A percentile compares a stretch with the other conserved stretches of the same genome.
Conservation (phyloP, 2,888 invertebrate genomes). For the Yponomeuta malinellus region DNA sequence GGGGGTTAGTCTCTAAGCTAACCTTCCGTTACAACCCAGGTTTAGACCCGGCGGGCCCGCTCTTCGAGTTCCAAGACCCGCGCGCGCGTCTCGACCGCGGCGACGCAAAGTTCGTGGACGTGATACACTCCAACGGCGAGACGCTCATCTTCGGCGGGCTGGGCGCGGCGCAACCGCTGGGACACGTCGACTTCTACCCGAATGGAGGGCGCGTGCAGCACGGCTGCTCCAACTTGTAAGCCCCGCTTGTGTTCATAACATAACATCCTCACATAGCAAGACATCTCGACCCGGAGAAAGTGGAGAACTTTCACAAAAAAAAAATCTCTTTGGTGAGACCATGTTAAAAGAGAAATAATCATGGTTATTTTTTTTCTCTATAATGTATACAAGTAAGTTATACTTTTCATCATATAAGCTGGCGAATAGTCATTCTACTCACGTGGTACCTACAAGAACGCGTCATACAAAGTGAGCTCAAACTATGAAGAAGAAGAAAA, state of each 20-base stretch:
- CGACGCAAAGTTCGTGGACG: constrained; percentile 93
- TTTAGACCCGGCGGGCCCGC: constrained; percentile 92
- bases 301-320: too few relatives aligned
- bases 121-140: constrained; percentile 95
- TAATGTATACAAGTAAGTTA: too few relatives aligned
- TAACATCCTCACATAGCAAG: too few relatives aligned
- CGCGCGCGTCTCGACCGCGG: constrained; percentile 88
- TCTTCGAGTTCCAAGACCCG: constrained; percentile 93
- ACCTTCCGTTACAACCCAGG: constrained; percentile 58
- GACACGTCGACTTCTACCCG: constrained; percentile 94
- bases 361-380: too few relatives aligned
- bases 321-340: too few relatives aligned
- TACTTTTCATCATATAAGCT: too few relatives aligned
- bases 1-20: background rate
- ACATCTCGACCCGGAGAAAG: too few relatives aligned
- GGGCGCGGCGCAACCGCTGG: constrained; percentile 93
- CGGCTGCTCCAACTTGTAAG: constrained; percentile 89
- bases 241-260: constrained; percentile 12
- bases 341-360: too few relatives aligned
- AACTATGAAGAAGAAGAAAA: too few relatives aligned
- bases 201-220: constrained; percentile 95
- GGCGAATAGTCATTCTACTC: too few relatives aligned
- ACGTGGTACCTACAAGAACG: too few relatives aligned
- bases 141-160: constrained; percentile 92
- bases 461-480: too few relatives aligned